phyloP scores from a whole-genome alignment of 2,113 vertebrate genomes.

The Symphodus melops region DNA sequence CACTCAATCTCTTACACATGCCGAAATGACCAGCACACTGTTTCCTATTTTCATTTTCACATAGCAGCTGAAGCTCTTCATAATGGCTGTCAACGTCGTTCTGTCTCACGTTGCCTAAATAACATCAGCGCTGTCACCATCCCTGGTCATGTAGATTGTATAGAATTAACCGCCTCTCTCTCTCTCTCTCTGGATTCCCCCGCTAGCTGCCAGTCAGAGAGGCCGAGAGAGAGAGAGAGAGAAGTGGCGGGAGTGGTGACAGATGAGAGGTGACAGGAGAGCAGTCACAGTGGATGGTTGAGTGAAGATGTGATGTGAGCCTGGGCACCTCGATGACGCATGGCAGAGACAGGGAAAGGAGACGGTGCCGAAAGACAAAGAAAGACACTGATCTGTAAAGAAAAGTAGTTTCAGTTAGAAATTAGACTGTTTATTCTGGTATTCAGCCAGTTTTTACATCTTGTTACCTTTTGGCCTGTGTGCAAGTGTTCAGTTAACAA shows the following conservation, averaged over 20 bases:
- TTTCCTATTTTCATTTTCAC: slow-evolving; percentile 36
- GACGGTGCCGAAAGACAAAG: not conserved
- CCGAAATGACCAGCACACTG: not conserved
- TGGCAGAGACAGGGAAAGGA: not conserved
- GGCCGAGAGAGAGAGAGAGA: slow-evolving; percentile 20
- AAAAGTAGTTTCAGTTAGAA: slow-evolving; percentile 6
- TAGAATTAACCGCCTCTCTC: slow-evolving; percentile 38
- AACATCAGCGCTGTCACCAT: slow-evolving; percentile 19
- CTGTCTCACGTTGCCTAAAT: slow-evolving; percentile 7
- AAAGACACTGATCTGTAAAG: not conserved
- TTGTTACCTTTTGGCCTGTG: not conserved
- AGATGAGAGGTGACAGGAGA: slow-evolving; percentile 67
- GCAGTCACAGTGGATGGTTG: slow-evolving; percentile 49
- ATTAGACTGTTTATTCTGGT: not conserved
- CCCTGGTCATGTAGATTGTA: slow-evolving; percentile 25
- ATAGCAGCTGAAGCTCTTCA: slow-evolving; percentile 25
- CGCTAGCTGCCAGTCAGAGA: not conserved
- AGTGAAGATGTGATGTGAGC: slow-evolving; percentile 56
- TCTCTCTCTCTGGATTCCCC: slow-evolving; percentile 17
- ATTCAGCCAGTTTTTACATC: not conserved
- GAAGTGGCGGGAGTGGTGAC: slow-evolving; percentile 36
- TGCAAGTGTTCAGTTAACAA: slow-evolving; percentile 10
- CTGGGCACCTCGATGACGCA: slow-evolving; percentile 19
- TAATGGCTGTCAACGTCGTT: slow-evolving; percentile 33
- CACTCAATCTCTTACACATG: slow-evolving; percentile 17